phyloP scores from a whole-genome alignment of 2,113 vertebrate genomes.

The Cervus canadensis region DNA sequence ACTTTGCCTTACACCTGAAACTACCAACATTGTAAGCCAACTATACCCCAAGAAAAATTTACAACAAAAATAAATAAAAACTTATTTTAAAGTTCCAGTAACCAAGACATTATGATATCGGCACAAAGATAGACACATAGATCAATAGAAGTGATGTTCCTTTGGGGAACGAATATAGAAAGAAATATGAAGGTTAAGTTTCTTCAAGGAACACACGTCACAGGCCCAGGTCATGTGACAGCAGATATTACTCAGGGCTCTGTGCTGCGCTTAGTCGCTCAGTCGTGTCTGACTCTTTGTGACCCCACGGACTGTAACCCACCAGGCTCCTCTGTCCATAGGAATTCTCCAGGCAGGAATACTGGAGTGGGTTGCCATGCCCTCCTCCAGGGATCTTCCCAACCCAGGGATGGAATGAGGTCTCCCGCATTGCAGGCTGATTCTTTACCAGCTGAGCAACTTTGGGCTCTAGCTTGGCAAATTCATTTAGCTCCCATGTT shows the following conservation, averaged over 20 bases:
- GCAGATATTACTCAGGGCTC: not conserved
- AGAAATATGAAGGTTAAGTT: not conserved
- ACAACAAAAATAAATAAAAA: not conserved
- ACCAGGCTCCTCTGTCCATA: not conserved
- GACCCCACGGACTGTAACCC: not conserved
- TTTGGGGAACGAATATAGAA: not conserved
- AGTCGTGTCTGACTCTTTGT: not conserved
- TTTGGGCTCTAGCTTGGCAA: not conserved
- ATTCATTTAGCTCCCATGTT: not conserved
- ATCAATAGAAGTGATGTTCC: not conserved
- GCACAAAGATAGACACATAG: not conserved
- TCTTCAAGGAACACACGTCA: not conserved
- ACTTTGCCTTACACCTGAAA: not conserved
- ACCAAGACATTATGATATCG: not conserved
- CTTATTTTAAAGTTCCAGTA: not conserved
- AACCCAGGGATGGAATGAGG: not conserved
- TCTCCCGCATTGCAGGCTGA: fast-evolving
- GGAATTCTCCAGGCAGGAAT: not conserved
- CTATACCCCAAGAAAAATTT: not conserved
- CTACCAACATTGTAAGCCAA: not conserved
- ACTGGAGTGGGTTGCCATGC: not conserved
- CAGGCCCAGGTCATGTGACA: not conserved
- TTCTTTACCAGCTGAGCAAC: not conserved
- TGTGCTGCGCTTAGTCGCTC: not conserved
- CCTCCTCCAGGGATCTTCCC: not conserved